Percentiles rank a stretch among this genome's conserved stretches.
Evolutionary conservation across 92 coral and sea anemone species (phyloP).

Genomic region (Umimayanthus kanabou): DNA sequence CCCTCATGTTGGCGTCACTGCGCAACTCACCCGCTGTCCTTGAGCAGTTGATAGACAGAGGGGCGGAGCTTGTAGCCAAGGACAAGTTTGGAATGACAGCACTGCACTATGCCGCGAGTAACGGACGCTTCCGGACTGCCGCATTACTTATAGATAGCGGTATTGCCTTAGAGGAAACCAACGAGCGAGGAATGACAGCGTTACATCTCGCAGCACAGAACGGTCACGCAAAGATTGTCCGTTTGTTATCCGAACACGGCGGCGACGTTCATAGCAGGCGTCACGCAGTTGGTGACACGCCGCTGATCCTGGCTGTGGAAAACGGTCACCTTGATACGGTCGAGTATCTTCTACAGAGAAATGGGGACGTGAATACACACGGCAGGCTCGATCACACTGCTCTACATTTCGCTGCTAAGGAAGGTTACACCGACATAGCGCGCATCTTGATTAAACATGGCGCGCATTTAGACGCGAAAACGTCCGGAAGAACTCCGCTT

Average conservation of each 20-base stretch:
- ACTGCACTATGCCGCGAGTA: conserved; percentile 73
- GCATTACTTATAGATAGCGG: conserved; percentile 68
- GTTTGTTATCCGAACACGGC: conserved; percentile 66
- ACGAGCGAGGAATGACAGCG: conserved; percentile 73
- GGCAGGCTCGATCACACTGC: conserved; percentile 81
- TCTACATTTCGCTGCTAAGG: conserved; percentile 73
- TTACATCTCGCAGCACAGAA: conserved; percentile 68
- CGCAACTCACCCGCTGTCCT: conserved; percentile 59
- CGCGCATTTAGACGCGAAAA: conserved; percentile 72
- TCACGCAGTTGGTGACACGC: conserved; percentile 73
- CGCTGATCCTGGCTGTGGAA: conserved; percentile 67
- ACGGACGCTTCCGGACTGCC: conserved; percentile 63
- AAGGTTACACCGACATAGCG: conserved; percentile 66
- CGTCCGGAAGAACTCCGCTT: conserved; percentile 82
- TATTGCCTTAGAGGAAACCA: conserved; percentile 59
- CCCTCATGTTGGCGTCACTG: conserved; percentile 75
- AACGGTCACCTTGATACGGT: conserved; percentile 71
- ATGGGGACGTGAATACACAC: conserved; percentile 64
- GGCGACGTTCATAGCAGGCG: conserved; percentile 63
- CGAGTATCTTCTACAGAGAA: conserved; percentile 57
- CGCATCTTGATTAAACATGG: conserved; percentile 70
- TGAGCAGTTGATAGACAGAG: conserved; percentile 68
- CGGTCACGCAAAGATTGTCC: conserved; percentile 72
- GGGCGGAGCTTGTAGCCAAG: conserved; percentile 62
- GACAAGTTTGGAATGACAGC: conserved; percentile 68